Evolutionary conservation across 2,113 vertebrate genomes (phyloP), one percentile per base, ranked within the genome.

Genomic region (Hymenochirus boettgeri): DNA sequence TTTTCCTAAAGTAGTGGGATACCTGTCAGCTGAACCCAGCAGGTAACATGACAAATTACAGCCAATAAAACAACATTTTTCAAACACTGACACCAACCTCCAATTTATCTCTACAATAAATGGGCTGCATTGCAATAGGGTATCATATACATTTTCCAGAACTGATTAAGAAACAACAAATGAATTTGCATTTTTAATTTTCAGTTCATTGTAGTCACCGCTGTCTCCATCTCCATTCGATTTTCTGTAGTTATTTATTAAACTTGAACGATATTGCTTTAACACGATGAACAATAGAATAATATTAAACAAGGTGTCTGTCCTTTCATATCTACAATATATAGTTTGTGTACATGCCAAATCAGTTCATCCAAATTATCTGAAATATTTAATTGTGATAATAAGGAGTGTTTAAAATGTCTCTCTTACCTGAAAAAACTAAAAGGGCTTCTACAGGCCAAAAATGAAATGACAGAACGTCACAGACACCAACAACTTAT

Each of bases 61-160:
- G 80, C 77, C 85, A 89, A 93, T 93, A 92, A 94, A 94, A 92
- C 89, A 93, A 91, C 89, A 95, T 95, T 95, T 96, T 94, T 97
- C 92, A 97, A 89, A 90, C 81, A 79, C 82, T 88, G 83, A 89
- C 89, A 90, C 85, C 90, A 86, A 83, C 84, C 89, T 94, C 93
- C 93, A 92, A 93, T 96, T 91, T 88, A 88, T 89, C 89, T 89
- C 81, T 81, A 76, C 86, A 86, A 88, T 90, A 91, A 89, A 94
- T 92, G 84, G 86, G 78, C 91, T 90, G 83, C 82, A 81, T 86
- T 90, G 86, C 88, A 80, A 85, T 86, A 86, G 87, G 85, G 90
- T 85, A 84, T 85, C 81, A 86, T 88, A 91, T 87, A 88, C 87
- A 90, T 86, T 83, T 92, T 94, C 86, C 90, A 84, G 79, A 47